Conservation (phyloP, 2,113 vertebrate species). For the Cyphomyrus discorhynchus region DNA sequence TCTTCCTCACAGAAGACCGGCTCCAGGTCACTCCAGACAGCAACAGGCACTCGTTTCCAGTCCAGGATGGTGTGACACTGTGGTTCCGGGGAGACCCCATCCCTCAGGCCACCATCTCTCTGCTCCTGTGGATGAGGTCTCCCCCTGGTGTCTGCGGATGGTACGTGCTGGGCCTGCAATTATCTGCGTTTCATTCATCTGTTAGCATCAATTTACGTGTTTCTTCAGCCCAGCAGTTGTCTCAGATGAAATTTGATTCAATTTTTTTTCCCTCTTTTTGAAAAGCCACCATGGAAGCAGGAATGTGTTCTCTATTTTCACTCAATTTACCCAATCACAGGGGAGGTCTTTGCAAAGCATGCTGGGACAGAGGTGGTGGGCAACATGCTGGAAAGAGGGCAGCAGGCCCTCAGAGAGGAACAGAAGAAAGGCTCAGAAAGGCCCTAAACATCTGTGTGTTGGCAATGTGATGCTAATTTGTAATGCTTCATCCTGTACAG, state of each 20-base stretch:
- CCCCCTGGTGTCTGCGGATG: background rate
- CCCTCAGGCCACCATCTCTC: constrained; percentile 54
- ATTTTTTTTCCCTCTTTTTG: background rate
- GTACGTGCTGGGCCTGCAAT: background rate
- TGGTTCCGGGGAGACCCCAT: constrained; percentile 53
- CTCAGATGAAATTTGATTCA: background rate
- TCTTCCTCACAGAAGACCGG: constrained; percentile 35
- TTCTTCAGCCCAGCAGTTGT: background rate
- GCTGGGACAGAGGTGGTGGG: constrained; percentile 47
- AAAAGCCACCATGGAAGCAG: constrained; percentile 26
- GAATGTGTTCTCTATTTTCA: constrained; percentile 44
- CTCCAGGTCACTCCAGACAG: constrained; percentile 50
- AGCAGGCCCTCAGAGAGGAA: constrained; percentile 57
- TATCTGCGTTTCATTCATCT: background rate
- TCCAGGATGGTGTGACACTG: constrained; percentile 54
- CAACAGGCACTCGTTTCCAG: constrained; percentile 45
- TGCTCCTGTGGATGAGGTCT: constrained; percentile 25
- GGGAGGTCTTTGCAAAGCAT: constrained; percentile 49
- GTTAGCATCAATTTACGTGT: background rate
- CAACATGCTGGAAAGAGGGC: constrained; percentile 50
- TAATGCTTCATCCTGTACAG: background rate
- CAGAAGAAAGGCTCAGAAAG: background rate
- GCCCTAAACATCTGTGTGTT: background rate
- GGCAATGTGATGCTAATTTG: background rate
- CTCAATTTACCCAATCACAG: constrained; percentile 41